These are phyloP conservation scores for Nymphalis polychloros DNA, from an alignment of 2,888 invertebrate species.

Conservation along the genomic window DNA sequence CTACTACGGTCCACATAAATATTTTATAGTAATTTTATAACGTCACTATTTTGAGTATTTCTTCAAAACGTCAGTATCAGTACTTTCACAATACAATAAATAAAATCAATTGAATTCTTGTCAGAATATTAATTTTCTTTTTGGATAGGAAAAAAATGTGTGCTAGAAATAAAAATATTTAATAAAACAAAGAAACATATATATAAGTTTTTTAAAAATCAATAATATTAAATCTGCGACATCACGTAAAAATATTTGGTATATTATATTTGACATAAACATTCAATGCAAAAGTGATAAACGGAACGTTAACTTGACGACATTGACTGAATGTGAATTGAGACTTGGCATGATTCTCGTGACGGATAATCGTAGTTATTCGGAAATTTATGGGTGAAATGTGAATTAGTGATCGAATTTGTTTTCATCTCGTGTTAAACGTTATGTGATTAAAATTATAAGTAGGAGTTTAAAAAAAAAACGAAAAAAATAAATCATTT, in stretches of 20 bases:
- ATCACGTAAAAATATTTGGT: neutral
- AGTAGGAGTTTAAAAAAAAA: slow-evolving; percentile 12
- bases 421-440: slow-evolving; percentile 24
- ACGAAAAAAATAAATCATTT: slow-evolving; percentile 26
- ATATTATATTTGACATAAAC: neutral
- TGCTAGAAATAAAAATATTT: too few species aligned
- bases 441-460: slow-evolving; percentile 21
- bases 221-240: neutral
- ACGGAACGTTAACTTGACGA: slow-evolving; percentile 49
- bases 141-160: too few species aligned
- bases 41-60: too few species aligned
- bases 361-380: slow-evolving; percentile 45
- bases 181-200: too few species aligned
- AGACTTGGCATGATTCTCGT: slow-evolving; percentile 36
- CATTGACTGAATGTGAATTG: slow-evolving; percentile 11
- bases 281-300: slow-evolving; percentile 27
- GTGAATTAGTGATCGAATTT: slow-evolving; percentile 38
- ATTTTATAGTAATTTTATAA: too few species aligned
- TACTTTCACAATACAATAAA: too few species aligned
- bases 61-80: too few species aligned
- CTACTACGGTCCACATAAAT: too few species aligned
- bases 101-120: too few species aligned
- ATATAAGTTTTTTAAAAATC: too few species aligned
- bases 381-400: slow-evolving; percentile 42
- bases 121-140: too few species aligned